Percentiles rank a stretch among this genome's conserved stretches.
Conservation (phyloP, 2,113 vertebrate species). For the Toxostoma redivivum region DNA sequence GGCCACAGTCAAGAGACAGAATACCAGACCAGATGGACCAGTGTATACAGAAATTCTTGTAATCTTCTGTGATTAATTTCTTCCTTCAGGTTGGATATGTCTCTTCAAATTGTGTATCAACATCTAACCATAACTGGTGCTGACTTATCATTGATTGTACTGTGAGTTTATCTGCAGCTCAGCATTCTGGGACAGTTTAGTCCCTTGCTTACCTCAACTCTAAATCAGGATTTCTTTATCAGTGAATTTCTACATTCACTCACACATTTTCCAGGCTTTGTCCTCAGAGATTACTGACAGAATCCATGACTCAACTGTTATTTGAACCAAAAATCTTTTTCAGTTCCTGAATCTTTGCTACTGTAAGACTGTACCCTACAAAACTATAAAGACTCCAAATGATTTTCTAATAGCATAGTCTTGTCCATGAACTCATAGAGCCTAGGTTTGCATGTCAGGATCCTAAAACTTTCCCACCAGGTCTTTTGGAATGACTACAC, state of each 20-base stretch:
- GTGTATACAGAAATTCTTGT: slow-evolving; percentile 1
- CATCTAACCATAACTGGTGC: slow-evolving; percentile 15
- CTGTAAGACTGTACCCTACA: neutral
- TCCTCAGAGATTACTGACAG: neutral
- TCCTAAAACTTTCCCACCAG: neutral
- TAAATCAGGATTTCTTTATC: neutral
- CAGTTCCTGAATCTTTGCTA: neutral
- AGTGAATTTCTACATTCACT: slow-evolving; percentile 20
- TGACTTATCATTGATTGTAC: slow-evolving; percentile 8
- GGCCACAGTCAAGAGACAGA: neutral
- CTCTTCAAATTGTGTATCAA: slow-evolving; percentile 26
- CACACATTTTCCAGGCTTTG: neutral
- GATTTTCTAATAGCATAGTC: neutral
- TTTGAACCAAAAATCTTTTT: slow-evolving; percentile 17
- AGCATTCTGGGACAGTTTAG: neutral
- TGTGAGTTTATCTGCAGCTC: slow-evolving; percentile 22
- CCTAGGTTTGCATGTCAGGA: neutral
- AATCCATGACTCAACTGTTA: slow-evolving; percentile 43
- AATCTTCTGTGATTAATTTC: slow-evolving; percentile 42
- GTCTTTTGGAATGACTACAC: neutral
- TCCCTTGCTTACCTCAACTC: neutral
- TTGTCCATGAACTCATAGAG: neutral
- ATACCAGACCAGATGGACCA: slow-evolving; percentile 40
- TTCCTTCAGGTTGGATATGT: slow-evolving; percentile 39
- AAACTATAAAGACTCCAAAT: slow-evolving; percentile 5